phyloP scores from a whole-genome alignment of 2,888 invertebrate species.

The Lissocephala sabroskyi region DNA sequence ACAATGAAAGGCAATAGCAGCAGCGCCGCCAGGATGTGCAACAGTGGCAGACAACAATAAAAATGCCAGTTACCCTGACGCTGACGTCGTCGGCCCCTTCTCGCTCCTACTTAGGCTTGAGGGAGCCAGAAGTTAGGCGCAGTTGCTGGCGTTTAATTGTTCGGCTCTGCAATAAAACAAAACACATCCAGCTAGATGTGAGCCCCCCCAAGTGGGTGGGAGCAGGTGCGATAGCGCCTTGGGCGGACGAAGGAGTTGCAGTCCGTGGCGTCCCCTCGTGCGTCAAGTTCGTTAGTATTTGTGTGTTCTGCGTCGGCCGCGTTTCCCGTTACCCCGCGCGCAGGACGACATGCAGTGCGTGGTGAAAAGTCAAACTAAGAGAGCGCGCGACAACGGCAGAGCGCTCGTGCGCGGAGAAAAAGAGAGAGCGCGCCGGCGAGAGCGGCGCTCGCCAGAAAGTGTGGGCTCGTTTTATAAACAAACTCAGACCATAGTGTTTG shows the following conservation, averaged over 20 bases:
- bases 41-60: conserved; percentile 39
- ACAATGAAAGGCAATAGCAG: neutral
- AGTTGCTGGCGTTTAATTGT: conserved; percentile 45
- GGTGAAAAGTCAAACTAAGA: conserved; percentile 39
- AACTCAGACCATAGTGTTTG: conserved; percentile 33
- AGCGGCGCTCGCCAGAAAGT: no score
- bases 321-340: conserved; percentile 12
- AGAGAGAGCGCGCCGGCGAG: no score
- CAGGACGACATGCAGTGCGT: conserved; percentile 39
- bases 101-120: conserved; percentile 12
- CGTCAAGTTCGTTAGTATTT: no score
- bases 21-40: conserved; percentile 12
- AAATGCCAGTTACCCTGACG: conserved; percentile 32
- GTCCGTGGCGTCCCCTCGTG: neutral
- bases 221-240: no score
- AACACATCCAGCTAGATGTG: no score
- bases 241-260: no score
- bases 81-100: conserved; percentile 29
- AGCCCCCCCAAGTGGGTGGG: no score
- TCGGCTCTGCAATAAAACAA: conserved; percentile 31
- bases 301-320: no score
- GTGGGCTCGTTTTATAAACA: conserved; percentile 61
- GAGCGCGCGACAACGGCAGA: conserved; percentile 7
- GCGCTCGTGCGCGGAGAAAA: conserved; percentile 9
- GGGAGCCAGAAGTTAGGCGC: conserved; percentile 60